These are phyloP conservation scores for Himalopsyche tibetana DNA, from an alignment of 2,888 invertebrate genomes.

Conservation along the genomic window DNA sequence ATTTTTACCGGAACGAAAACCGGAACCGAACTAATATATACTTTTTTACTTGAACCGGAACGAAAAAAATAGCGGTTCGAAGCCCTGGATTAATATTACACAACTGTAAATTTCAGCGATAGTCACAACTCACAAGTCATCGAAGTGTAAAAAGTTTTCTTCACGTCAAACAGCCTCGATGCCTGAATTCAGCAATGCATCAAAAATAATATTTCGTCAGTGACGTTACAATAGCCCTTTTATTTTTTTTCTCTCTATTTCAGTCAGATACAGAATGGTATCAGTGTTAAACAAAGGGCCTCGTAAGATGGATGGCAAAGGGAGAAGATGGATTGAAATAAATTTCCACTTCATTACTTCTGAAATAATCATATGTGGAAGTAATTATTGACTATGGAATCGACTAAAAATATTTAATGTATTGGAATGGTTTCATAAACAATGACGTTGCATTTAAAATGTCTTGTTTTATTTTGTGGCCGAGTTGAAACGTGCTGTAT, in stretches of 20 bases:
- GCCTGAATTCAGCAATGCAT: slow-evolving; percentile 23
- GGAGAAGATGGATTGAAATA: slow-evolving; percentile 60
- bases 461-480: too few species aligned
- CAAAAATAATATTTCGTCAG: slow-evolving; percentile 14
- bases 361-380: slow-evolving; percentile 54
- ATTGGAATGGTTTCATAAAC: too few species aligned
- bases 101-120: too few species aligned
- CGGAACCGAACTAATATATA: too few species aligned
- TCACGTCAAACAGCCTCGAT: background rate
- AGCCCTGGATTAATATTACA: too few species aligned
- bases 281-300: slow-evolving; percentile 63
- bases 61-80: too few species aligned
- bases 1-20: too few species aligned
- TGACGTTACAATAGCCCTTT: slow-evolving; percentile 18
- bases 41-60: too few species aligned
- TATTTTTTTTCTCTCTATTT: slow-evolving; percentile 1
- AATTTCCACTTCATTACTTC: slow-evolving; percentile 60
- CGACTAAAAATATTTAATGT: background rate
- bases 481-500: too few species aligned
- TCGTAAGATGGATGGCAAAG: slow-evolving; percentile 60
- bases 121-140: background rate
- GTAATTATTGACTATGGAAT: slow-evolving; percentile 57
- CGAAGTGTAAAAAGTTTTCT: background rate
- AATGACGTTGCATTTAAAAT: too few species aligned
- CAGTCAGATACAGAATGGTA: slow-evolving; percentile 52